Evolutionary conservation across 1,140 invertebrate species (phyloP).

Genomic region (Cryptotermes secundus): DNA sequence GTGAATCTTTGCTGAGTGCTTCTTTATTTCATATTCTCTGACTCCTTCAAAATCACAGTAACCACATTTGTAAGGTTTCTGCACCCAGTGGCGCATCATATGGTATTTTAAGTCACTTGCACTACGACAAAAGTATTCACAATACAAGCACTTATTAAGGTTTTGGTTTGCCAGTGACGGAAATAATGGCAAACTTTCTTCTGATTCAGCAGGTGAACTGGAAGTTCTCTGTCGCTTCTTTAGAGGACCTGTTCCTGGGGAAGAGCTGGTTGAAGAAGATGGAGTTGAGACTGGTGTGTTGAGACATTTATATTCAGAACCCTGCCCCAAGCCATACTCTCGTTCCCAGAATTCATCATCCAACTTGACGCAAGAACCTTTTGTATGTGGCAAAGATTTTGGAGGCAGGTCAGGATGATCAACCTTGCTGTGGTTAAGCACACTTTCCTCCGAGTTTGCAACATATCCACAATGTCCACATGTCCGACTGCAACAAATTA

Average conservation of each 20-base stretch:
- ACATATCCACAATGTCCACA: not conserved
- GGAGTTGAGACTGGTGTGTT: too few relatives aligned
- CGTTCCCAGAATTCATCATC: conserved; percentile 48
- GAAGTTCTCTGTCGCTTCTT: not conserved
- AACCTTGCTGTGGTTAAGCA: not conserved
- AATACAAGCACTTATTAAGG: conserved; percentile 27
- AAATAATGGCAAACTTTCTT: not conserved
- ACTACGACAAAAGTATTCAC: conserved; percentile 20
- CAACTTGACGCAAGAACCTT: conserved; percentile 33
- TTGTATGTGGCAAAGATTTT: not conserved
- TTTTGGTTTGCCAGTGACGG: not conserved
- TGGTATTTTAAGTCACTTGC: conserved; percentile 26
- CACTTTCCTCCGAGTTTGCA: not conserved
- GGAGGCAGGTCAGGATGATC: not conserved
- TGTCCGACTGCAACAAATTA: not conserved
- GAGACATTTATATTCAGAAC: not conserved
- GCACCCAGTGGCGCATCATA: conserved; percentile 33
- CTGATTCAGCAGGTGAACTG: not conserved
- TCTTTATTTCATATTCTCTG: conserved; percentile 33
- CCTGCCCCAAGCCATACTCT: conserved; percentile 46
- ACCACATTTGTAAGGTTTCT: conserved; percentile 33
- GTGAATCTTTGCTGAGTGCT: conserved; percentile 29
- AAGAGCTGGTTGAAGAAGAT: not conserved
- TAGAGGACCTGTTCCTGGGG: not conserved
- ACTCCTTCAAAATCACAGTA: conserved; percentile 30